Conservation (phyloP, 2,113 vertebrate species). For the Camelus dromedarius region DNA sequence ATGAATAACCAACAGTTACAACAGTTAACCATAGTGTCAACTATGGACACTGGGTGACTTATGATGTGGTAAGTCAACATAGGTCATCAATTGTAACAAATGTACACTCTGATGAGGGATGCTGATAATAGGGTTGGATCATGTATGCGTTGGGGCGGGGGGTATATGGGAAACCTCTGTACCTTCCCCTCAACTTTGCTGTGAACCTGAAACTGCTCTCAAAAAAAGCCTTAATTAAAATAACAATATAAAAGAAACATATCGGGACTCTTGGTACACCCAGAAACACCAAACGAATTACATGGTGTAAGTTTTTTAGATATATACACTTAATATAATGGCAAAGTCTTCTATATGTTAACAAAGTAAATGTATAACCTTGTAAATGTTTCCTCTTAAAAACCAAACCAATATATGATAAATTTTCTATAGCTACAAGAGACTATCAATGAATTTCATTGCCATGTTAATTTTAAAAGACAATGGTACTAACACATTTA, state of each 20-base stretch:
- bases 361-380: not conserved
- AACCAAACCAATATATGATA: not conserved
- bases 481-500: not conserved
- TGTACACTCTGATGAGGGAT: not conserved
- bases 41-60: not conserved
- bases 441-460: not conserved
- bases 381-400: not conserved
- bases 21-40: not conserved
- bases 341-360: not conserved
- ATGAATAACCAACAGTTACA: not conserved
- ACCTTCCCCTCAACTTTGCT: not conserved
- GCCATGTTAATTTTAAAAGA: not conserved
- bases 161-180: not conserved
- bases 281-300: not conserved
- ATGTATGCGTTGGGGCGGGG: too few relatives aligned
- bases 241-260: not conserved
- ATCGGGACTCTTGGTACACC: not conserved
- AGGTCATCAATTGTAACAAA: not conserved
- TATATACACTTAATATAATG: not conserved
- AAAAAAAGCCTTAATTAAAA: not conserved
- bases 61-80: not conserved
- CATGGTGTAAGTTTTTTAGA: not conserved
- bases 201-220: not conserved
- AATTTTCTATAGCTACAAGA: not conserved
- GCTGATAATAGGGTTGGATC: accelerated